A percentile compares a stretch with the other conserved stretches of the same genome.
Conservation (phyloP, 1,140 invertebrate species). For the Orchestia grillus region DNA sequence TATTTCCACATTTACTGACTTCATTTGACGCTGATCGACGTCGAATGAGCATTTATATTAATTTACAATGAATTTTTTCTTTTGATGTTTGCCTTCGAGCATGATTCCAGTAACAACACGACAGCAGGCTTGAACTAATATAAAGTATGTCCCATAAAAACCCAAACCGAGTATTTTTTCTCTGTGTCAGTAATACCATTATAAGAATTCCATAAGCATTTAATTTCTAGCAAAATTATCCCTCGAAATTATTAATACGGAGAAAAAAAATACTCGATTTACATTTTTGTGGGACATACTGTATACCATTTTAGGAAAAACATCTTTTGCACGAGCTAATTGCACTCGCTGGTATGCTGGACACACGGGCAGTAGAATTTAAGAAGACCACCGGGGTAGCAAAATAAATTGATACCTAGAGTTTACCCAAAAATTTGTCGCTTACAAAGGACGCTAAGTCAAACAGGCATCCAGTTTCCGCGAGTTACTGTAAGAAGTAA, state of each 20-base stretch:
- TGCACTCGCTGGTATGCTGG: not conserved
- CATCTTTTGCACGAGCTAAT: not conserved
- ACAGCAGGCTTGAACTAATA: not conserved
- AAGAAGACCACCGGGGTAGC: not conserved
- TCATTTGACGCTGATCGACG: not conserved
- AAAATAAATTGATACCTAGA: not conserved
- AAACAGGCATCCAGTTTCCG: not conserved
- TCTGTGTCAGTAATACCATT: no score
- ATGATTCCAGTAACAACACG: not conserved
- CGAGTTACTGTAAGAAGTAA: constrained; percentile 3
- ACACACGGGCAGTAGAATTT: not conserved
- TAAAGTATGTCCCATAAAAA: no score
- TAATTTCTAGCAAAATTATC: no score
- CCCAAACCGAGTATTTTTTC: no score
- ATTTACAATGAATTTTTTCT: not conserved
- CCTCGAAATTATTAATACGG: no score
- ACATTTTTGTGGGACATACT: no score
- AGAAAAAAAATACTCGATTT: no score
- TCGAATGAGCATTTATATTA: not conserved
- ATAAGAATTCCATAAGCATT: no score
- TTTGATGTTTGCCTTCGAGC: not conserved
- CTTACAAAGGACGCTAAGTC: not conserved
- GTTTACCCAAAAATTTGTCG: not conserved
- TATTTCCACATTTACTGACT: not conserved
- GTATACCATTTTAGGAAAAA: not conserved